Evolutionary conservation across 2,113 vertebrate genomes (phyloP), one percentile per base, ranked within the genome.

Genomic region (Rhadina sibilatrix): DNA sequence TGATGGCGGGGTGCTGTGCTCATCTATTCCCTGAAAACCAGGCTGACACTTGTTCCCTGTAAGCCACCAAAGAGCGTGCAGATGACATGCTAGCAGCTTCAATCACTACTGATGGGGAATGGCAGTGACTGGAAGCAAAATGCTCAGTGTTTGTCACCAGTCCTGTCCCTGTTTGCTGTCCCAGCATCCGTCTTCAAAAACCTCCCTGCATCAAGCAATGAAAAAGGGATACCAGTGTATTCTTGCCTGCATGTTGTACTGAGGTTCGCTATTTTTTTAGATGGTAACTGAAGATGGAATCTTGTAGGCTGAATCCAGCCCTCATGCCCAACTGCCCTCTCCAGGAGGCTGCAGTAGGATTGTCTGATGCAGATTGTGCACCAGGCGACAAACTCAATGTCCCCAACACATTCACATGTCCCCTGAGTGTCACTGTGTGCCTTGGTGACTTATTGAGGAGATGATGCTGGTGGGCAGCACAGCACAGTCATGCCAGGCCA

Each of bases 1-100:
- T 93, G 92, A 93, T 96, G 94, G 79, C 3, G 4, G 85, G 75
- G 27, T 94, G 93, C 93, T 96, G 92, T 95, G 96, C 79, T 96
- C 90, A 81, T 95, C 93, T 96, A 74, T 96, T 95, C 90, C 92
- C 85, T 96, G 90, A 93, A 94, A 95, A 94, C 90, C 71, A 90
- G 90, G 54, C 94, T 96, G 96, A 93, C 84, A 85, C 90, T 95
- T 93, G 60, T 80, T 96, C 95, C 93, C 85, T 92, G 83, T 88
- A 94, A 94, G 87, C 93, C 64, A 93, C 92, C 80, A 70, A 89
- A 87, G 82, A 94, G 88, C 93, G 78, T 49, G 90, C 85, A 90
- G 79, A 78, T 96, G 93, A 91, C 79, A 44, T 75, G 59, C 90
- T 61, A 95, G 87, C 64, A 86, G 72, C 68, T 93, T 96, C 94